A percentile compares a stretch with the other conserved stretches of the same genome.
These are phyloP conservation scores for Danio albolineatus DNA, from an alignment of 2,797 vertebrate genomes.

Conservation along the genomic window DNA sequence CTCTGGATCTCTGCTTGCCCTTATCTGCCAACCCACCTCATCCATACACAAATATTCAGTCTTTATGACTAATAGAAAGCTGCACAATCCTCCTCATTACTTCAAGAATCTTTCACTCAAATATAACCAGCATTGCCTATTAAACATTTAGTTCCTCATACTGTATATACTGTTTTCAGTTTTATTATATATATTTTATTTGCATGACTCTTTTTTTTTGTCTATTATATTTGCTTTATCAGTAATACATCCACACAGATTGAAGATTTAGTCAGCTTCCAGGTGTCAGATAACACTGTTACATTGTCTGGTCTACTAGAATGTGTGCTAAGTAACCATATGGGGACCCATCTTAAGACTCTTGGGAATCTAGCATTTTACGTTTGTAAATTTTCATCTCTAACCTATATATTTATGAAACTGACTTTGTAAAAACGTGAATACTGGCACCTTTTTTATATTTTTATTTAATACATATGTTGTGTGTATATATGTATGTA, in stretches of 20 bases:
- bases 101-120: not conserved
- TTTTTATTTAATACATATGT: too few species aligned
- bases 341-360: too few species aligned
- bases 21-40: not conserved
- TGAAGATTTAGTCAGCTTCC: not conserved
- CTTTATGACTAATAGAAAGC: not conserved
- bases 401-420: too few species aligned
- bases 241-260: not conserved
- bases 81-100: not conserved
- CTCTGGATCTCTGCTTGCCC: not conserved
- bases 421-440: too few species aligned
- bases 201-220: not conserved
- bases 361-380: too few species aligned
- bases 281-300: not conserved
- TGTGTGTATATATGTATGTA: too few species aligned
- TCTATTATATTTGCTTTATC: not conserved
- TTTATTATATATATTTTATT: not conserved
- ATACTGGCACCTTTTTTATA: too few species aligned
- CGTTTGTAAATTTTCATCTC: too few species aligned
- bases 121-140: not conserved
- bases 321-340: slow-evolving; percentile 12
- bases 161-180: not conserved
- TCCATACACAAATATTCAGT: not conserved
- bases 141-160: not conserved
- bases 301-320: slow-evolving; percentile 14